Conservation (phyloP, 2,113 vertebrate genomes). For the Pomatostomus ruficeps region DNA sequence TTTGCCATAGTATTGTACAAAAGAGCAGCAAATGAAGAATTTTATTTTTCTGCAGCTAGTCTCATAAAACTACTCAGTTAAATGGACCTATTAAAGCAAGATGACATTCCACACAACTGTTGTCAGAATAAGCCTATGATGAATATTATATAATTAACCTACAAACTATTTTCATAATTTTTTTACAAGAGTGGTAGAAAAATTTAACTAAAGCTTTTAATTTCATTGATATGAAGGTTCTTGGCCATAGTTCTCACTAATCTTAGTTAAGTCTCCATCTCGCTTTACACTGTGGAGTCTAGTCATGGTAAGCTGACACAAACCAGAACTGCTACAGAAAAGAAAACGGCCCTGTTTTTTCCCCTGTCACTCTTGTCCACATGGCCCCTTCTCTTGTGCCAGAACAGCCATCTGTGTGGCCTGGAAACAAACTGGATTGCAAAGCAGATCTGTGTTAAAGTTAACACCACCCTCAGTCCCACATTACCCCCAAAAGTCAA, state of each 20-base stretch:
- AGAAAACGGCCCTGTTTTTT: not conserved
- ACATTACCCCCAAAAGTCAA: not conserved
- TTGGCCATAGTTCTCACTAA: not conserved
- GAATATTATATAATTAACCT: not conserved
- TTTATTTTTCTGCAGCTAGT: not conserved
- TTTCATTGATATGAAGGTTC: not conserved
- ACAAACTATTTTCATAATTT: not conserved
- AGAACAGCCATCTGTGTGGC: not conserved
- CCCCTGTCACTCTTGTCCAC: not conserved
- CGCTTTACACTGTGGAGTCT: not conserved
- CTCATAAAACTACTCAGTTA: not conserved
- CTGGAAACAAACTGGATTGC: not conserved
- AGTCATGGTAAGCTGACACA: not conserved
- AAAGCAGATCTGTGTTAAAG: not conserved
- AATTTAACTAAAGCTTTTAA: not conserved
- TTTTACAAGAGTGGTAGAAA: not conserved
- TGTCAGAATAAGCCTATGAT: not conserved
- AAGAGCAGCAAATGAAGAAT: not conserved
- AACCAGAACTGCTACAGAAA: not conserved
- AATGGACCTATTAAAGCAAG: not conserved
- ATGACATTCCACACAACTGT: not conserved
- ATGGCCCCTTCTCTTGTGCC: not conserved
- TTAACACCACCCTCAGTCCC: not conserved
- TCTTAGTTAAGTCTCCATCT: not conserved
- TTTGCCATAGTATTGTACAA: slow-evolving; percentile 15